Evolutionary conservation across 2,113 vertebrate genomes (phyloP), one percentile per base, ranked within the genome.

Genomic region (Seriola rivoliana): DNA sequence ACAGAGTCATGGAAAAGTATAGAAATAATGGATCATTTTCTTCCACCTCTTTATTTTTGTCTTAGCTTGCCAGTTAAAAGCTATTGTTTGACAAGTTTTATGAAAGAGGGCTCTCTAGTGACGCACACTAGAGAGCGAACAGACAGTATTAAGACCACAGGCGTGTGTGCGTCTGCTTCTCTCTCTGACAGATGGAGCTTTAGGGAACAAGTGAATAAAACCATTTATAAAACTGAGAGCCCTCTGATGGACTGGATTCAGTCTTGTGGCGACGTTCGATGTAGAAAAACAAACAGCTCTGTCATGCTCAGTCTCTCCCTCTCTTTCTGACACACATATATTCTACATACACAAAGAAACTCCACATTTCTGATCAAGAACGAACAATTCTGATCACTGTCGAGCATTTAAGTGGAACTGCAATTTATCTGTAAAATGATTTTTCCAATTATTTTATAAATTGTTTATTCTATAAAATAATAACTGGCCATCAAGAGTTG

Each of bases 21-120:
- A 81, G 88, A 58, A 69, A 64, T 88, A 69, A 90, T 82, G 67
- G 25, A 87, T 86, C 0, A 4, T 59, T 84, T 71, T 46, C 74
- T 14, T 11, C 62, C 81, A 73, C 12, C 48, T 42, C 38, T 77
- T 65, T 81, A 40, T 85, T 78, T 83, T 57, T 69, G 70, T 77
- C 76, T 67, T 4, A 46, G 52, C 46, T 48, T 73, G 78, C 72
- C 70, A 81, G 80, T 75, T 73, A 70, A 85, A 82, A 81, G 57
- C 71, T 38, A 54, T 80, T 65, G 68, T 86, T 91, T 81, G 75
- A 62, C 67, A 75, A 19, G 57, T 64, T 86, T 79, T 54, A 78
- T 79, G 71, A 85, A 78, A 54, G 58, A 68, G 54, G 66, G 54
- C 42, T 83, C 80, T 75, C 62, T 8, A 40, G 82, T 71, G 73